These are phyloP conservation scores for Coregonus clupeaformis DNA, from an alignment of 2,113 vertebrate species.

Conservation along the genomic window DNA sequence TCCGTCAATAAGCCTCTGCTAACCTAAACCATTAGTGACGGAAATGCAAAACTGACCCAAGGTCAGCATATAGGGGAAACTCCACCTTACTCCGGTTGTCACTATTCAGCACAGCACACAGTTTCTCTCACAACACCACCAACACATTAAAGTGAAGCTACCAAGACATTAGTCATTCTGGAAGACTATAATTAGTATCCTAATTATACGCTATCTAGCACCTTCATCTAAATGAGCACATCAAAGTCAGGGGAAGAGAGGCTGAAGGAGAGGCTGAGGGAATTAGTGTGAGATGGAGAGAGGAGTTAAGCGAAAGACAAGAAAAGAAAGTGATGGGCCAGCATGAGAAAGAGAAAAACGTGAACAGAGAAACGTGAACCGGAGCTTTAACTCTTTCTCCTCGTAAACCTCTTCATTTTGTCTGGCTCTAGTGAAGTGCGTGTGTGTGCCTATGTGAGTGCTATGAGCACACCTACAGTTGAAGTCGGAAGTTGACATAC, in stretches of 20 bases:
- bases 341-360: background rate
- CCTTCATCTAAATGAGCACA: slow-evolving; percentile 9
- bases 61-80: background rate
- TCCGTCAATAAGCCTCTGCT: too few species aligned
- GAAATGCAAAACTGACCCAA: too few species aligned
- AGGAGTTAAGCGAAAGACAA: background rate
- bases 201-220: slow-evolving; percentile 8
- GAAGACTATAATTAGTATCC: background rate
- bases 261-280: background rate
- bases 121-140: too few species aligned
- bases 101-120: too few species aligned
- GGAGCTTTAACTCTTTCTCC: background rate
- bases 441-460: too few species aligned
- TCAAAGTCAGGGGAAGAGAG: background rate
- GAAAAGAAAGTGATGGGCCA: background rate
- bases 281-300: background rate
- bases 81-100: background rate
- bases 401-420: background rate
- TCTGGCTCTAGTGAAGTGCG: background rate
- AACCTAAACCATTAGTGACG: too few species aligned
- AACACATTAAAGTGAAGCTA: background rate
- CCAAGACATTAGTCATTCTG: background rate
- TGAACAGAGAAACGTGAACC: background rate
- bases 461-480: too few species aligned
- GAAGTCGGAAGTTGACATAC: too few species aligned